These are phyloP conservation scores for Tympanoctomys barrerae DNA, from an alignment of 2,797 vertebrate genomes.

Conservation along the genomic window DNA sequence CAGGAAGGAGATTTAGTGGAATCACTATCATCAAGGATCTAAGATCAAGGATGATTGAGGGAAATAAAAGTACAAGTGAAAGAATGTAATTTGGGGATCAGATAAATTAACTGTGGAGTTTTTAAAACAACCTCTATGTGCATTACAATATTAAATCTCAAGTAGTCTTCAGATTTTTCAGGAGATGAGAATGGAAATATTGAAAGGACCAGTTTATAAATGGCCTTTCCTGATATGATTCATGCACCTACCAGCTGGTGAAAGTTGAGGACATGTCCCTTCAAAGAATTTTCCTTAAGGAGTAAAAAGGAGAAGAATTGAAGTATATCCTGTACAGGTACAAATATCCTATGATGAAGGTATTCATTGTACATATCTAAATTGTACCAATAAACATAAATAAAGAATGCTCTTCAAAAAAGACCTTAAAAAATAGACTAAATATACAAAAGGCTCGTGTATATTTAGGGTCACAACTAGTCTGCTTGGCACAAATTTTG, in stretches of 20 bases:
- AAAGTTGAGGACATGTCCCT: no score
- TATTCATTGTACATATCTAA: neutral
- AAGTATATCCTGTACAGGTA: neutral
- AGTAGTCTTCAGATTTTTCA: neutral
- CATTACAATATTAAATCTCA: neutral
- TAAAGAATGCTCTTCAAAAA: neutral
- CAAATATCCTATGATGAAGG: neutral
- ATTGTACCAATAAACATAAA: neutral
- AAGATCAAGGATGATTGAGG: neutral
- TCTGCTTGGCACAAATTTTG: neutral
- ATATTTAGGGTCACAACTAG: neutral
- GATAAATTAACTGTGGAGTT: neutral
- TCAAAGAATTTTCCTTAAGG: neutral
- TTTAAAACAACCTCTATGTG: neutral
- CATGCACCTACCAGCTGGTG: no score
- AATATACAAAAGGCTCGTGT: neutral
- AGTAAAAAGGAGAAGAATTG: neutral
- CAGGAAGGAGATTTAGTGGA: constrained; percentile 32
- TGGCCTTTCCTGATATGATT: neutral
- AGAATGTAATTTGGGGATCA: neutral
- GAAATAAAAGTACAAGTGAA: constrained; percentile 3
- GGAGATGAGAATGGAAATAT: neutral
- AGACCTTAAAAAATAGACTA: neutral
- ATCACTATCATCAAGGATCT: constrained; percentile 25
- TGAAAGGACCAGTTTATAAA: neutral